Percentiles rank a stretch among this genome's conserved stretches.
Conservation (phyloP, 2,888 invertebrate species). For the Lasius fuliginosus region DNA sequence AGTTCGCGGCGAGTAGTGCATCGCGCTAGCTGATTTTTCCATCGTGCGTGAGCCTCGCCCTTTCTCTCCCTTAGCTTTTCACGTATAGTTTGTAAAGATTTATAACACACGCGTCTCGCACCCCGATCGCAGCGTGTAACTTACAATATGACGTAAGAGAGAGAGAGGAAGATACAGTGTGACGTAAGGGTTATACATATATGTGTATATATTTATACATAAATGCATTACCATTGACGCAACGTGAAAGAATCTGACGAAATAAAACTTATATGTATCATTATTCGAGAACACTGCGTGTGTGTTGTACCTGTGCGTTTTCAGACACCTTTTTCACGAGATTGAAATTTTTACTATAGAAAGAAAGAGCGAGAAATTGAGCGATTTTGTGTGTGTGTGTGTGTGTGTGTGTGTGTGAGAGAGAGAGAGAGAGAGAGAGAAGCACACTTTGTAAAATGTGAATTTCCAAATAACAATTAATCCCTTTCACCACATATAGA, state of each 20-base stretch:
- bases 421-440: constrained; percentile 25
- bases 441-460: constrained; percentile 37
- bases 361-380: constrained; percentile 1
- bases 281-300: constrained; percentile 70
- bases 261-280: constrained; percentile 78
- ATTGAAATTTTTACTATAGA: constrained; percentile 39
- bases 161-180: constrained; percentile 36
- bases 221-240: constrained; percentile 70
- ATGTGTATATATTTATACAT: constrained; percentile 79
- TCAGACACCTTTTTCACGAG: constrained; percentile 57
- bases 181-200: constrained; percentile 72
- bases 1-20: constrained; percentile 53
- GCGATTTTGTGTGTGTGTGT: not conserved
- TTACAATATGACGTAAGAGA: constrained; percentile 56
- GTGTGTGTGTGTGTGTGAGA: no score
- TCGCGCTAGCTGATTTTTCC: constrained; percentile 2
- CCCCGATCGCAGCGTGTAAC: constrained; percentile 58
- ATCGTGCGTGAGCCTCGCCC: constrained; percentile 18
- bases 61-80: constrained; percentile 26
- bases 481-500: constrained; percentile 7
- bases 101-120: constrained; percentile 45
- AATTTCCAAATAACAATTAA: constrained; percentile 33
- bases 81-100: constrained; percentile 58
- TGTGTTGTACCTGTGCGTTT: constrained; percentile 68
- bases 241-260: constrained; percentile 69